Conservation (phyloP, 2,888 invertebrate genomes). For the Punctoribates punctum region DNA sequence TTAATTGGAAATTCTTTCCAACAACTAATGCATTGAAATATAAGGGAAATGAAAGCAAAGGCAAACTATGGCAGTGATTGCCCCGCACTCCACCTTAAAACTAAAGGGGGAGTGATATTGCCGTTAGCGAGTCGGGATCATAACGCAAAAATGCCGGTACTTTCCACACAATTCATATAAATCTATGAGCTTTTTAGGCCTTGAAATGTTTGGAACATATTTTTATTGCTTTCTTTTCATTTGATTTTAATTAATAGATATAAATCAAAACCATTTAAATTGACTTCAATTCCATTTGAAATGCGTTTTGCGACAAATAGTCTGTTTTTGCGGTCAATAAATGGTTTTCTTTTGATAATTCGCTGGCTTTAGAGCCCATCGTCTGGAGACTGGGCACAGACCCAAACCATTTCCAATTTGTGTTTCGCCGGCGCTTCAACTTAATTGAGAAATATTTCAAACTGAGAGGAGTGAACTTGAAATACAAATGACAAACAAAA, state of each 20-base stretch:
- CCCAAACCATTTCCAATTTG: background rate
- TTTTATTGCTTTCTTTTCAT: slow-evolving; percentile 33
- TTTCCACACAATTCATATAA: slow-evolving; percentile 29
- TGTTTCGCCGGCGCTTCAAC: background rate
- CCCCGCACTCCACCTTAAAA: slow-evolving; percentile 38
- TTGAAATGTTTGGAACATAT: slow-evolving; percentile 37
- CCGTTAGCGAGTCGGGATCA: slow-evolving; percentile 37
- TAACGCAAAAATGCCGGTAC: slow-evolving; percentile 31
- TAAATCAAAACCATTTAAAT: slow-evolving; percentile 40
- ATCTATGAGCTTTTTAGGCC: slow-evolving; percentile 34
- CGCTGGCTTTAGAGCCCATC: background rate
- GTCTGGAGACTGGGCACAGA: background rate
- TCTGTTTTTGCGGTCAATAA: slow-evolving; percentile 30
- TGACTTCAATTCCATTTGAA: slow-evolving; percentile 33
- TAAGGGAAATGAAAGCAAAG: slow-evolving; percentile 13
- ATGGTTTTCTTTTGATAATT: slow-evolving; percentile 20
- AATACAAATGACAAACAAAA: slow-evolving; percentile 25
- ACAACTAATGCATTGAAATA: slow-evolving; percentile 22
- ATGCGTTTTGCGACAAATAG: slow-evolving; percentile 22
- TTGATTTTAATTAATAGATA: slow-evolving; percentile 39
- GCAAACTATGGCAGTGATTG: slow-evolving; percentile 5
- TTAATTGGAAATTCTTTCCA: slow-evolving; percentile 41
- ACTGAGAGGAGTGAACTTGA: slow-evolving; percentile 20
- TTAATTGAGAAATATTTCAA: slow-evolving; percentile 35
- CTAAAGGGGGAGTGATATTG: slow-evolving; percentile 39